Base-by-base conservation (phyloP, 2,113 vertebrate species). In the Paramormyrops kingsleyae region DNA sequence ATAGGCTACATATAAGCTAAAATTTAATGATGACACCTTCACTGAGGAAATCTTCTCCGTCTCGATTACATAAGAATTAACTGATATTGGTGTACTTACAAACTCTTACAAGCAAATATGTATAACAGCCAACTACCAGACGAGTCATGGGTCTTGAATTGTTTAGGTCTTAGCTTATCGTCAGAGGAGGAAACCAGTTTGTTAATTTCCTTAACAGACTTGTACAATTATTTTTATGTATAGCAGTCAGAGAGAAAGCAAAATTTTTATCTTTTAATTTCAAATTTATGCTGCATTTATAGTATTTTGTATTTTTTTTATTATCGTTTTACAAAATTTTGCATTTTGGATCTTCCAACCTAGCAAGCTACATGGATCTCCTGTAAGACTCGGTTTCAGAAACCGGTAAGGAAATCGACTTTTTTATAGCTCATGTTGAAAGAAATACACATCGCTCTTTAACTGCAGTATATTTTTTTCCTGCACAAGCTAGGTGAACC, bases 151-250 rank as follows among this genome's bases (percentile, higher is more conserved):
- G 85, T 87, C 85, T 53, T 87, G 0, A 56, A 53, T 27, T 3
- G n/a, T 35, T 10, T 5, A 56, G 13, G 85, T 87, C 85, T 87
- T 87, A 50, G 85, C 85, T n/a, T 27, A 52, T 35, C 85, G 47
- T 53, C 50, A 87, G 49, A 53, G 50, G 50, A 87, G 50, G 85
- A 87, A 87, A 87, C 85, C 27, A 53, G 49, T 53, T 47, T 31
- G 47, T 31, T 53, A 56, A 53, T 87, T 87, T 56, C 85, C 85
- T 53, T 53, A 39, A n/a, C 56, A 87, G n/a, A 87, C 85, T 87
- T 87, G n/a, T 35, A 49, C 27, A 87, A 35, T 35, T n/a, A 84
- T 24, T 87, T 19, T 39, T 87, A 39, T 47, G 21, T 39, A 42
- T 80, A 86, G 35, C 35, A 86, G 83, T 47, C n/a, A 49, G 74